Evolutionary conservation across 1,140 invertebrate species (phyloP).

Genomic region (Uloborus diversus): DNA sequence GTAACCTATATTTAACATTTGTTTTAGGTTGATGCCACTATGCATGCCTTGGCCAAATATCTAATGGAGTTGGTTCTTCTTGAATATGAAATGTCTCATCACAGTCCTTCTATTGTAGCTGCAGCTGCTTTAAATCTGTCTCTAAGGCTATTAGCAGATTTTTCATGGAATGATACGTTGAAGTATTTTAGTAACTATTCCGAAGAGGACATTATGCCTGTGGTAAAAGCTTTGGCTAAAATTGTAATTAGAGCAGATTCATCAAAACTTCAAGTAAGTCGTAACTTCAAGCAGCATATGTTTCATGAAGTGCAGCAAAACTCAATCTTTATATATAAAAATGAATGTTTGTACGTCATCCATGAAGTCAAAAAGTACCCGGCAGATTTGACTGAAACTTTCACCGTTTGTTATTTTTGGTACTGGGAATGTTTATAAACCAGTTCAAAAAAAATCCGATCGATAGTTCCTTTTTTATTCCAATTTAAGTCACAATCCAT

Average conservation of each 20-base stretch:
- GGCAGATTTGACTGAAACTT: background rate
- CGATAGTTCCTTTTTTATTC: background rate
- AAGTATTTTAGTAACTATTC: conserved; percentile 67
- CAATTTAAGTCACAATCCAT: no score
- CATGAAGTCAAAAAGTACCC: background rate
- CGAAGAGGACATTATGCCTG: conserved; percentile 64
- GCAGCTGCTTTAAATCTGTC: conserved; percentile 79
- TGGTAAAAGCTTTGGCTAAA: conserved; percentile 65
- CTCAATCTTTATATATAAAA: background rate
- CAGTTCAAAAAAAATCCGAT: background rate
- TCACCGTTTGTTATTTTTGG: background rate
- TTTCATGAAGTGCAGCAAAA: background rate
- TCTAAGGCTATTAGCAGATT: conserved; percentile 65
- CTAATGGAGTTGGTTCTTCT: conserved; percentile 86
- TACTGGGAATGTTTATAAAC: background rate
- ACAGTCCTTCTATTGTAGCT: conserved; percentile 82
- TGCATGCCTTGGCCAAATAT: conserved; percentile 92
- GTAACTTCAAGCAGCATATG: no score
- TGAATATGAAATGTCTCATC: conserved; percentile 83
- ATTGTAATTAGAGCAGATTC: conserved; percentile 66
- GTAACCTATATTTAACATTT: no score
- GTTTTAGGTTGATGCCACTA: conserved; percentile 72
- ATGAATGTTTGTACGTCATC: no score
- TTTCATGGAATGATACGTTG: conserved; percentile 67
- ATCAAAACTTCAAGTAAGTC: conserved; percentile 63